A percentile compares a stretch with the other conserved stretches of the same genome.
phyloP scores from a whole-genome alignment of 2,113 vertebrate genomes.

The Pyrgilauda ruficollis region DNA sequence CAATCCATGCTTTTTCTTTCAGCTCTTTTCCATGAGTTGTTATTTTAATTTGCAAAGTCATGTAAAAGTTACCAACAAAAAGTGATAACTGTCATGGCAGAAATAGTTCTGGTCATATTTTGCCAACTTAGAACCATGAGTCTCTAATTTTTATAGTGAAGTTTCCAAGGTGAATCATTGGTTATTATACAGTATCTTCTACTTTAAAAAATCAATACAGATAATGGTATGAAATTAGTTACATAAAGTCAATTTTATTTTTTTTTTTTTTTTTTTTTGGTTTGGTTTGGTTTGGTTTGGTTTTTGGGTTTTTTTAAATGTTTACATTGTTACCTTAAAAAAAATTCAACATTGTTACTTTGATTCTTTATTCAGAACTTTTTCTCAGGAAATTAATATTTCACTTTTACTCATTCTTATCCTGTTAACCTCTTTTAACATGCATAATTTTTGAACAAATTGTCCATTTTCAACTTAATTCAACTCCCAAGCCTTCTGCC shows the following conservation, averaged over 20 bases:
- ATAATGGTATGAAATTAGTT: background rate
- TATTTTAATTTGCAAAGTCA: background rate
- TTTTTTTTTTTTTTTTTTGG: too few species aligned
- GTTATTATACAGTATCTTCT: background rate
- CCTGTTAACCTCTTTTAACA: background rate
- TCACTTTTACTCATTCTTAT: background rate
- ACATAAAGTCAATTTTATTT: background rate
- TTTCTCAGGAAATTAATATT: background rate
- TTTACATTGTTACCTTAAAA: background rate
- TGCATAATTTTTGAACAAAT: background rate
- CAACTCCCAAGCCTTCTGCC: background rate
- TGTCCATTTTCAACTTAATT: background rate
- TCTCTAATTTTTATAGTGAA: background rate
- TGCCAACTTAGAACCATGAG: rapidly evolving
- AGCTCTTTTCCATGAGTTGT: background rate
- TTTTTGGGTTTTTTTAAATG: rapidly evolving
- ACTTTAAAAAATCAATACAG: background rate
- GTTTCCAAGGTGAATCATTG: background rate
- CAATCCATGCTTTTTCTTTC: background rate
- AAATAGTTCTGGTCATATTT: background rate
- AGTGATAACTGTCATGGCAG: background rate
- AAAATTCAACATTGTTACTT: background rate
- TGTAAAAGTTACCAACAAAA: background rate
- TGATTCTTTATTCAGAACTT: background rate
- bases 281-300: too few species aligned